Conservation (phyloP, 2,888 invertebrate species). For the Thalpophila matura region DNA sequence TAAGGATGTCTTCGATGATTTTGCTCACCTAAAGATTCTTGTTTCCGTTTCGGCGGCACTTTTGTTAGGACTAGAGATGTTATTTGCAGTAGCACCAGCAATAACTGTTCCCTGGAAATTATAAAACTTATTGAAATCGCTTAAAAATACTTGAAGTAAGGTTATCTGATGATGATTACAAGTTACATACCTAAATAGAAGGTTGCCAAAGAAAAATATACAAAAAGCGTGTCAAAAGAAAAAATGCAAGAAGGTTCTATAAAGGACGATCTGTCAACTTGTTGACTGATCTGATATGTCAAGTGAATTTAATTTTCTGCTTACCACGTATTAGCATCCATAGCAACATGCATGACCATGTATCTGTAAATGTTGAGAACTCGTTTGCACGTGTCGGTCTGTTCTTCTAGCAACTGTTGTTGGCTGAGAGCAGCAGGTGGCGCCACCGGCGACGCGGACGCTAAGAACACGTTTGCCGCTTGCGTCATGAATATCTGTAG, state of each 20-base stretch:
- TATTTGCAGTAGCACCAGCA: conserved; percentile 96
- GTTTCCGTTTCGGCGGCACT: conserved; percentile 94
- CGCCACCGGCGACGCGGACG: conserved; percentile 91
- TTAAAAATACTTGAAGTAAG: no score
- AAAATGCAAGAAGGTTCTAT: no score
- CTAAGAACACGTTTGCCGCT: conserved; percentile 98
- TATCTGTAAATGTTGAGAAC: conserved; percentile 98
- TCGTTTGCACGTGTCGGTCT: conserved; percentile 98
- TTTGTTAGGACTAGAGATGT: conserved; percentile 97
- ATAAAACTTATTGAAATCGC: no score
- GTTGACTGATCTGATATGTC: no score
- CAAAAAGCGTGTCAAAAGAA: no score
- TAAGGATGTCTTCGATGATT: background rate
- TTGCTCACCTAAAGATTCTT: conserved; percentile 92
- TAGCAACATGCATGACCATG: conserved; percentile 98
- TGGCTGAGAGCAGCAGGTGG: conserved; percentile 86
- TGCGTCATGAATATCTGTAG: conserved; percentile 98
- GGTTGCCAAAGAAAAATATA: no score
- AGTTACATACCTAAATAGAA: no score
- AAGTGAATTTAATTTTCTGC: no score
- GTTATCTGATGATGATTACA: no score
- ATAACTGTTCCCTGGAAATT: conserved; percentile 95
- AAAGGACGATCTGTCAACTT: no score
- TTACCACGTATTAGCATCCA: conserved; percentile 98
- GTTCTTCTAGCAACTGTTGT: conserved; percentile 95